Percentiles rank a stretch among this genome's conserved stretches.
phyloP scores from a whole-genome alignment of 2,797 vertebrate species.

The Sebastes alutus region DNA sequence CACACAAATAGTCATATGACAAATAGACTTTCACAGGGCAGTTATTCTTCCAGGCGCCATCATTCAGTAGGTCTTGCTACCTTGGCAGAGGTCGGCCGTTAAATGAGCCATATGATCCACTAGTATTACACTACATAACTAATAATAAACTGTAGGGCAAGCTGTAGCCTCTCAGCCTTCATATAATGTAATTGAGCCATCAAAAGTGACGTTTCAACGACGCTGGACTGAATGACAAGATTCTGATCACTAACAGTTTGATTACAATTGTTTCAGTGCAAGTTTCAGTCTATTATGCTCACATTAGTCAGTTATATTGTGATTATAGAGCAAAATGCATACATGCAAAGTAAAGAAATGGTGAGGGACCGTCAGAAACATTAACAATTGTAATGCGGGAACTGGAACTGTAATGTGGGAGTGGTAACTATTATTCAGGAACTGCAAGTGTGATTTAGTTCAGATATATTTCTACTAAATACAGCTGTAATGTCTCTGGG shows the following conservation, averaged over 20 bases:
- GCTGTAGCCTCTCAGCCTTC: constrained; percentile 13
- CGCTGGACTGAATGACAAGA: not conserved
- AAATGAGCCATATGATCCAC: constrained; percentile 49
- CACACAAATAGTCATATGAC: not conserved
- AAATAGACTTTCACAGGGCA: not conserved
- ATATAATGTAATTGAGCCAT: constrained; percentile 38
- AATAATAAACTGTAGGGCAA: constrained; percentile 22
- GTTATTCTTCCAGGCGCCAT: constrained; percentile 28
- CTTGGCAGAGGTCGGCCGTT: constrained; percentile 22
- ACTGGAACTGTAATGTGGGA: not conserved
- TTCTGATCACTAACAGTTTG: not conserved
- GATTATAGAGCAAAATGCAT: not conserved
- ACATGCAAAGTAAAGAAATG: not conserved
- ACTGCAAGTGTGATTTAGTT: not conserved
- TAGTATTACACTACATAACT: constrained; percentile 24
- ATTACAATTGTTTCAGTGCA: not conserved
- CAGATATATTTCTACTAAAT: not conserved
- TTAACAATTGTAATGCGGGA: not conserved
- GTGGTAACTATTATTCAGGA: not conserved
- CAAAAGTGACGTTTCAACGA: constrained; percentile 26
- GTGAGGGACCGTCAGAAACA: not conserved
- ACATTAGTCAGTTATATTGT: not conserved
- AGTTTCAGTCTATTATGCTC: not conserved
- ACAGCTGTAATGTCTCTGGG: not conserved
- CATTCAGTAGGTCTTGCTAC: constrained; percentile 18